Base-by-base conservation (phyloP, 2,797 vertebrate genomes). In the Micropoecilia bifurca region DNA sequence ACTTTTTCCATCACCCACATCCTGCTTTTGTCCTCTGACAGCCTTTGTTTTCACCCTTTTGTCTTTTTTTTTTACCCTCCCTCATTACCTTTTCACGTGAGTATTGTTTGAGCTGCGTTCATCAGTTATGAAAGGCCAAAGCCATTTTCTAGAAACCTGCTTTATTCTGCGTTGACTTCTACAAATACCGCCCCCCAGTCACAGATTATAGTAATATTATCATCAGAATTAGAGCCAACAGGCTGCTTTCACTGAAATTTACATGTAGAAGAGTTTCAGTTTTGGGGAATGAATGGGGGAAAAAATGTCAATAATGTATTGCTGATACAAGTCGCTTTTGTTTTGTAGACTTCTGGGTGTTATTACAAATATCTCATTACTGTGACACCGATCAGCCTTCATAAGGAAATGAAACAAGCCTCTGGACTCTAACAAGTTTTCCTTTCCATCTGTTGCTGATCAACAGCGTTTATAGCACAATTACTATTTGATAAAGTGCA, bases 71-170 rank as follows among this genome's bases (percentile, higher is more conserved):
- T 71, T 71, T n/a, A 71, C 30, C 0, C 25, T 63, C 66, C 30
- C 46, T 71, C 5, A 1, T 88, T 74, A 83, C 85, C 82, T 90
- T 90, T 86, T 80, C n/a, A 77, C 79, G 41, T 5, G 30, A 69
- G 68, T 77, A 25, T 75, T 84, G 76, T 77, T 55, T 78, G 43
- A 80, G 83, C 77, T 71, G 61, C 50, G 46, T 76, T 85, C 61
- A 79, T 77, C 73, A 45, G 66, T 30, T 72, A 63, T 85, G 69
- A 80, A 85, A 90, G 76, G 46, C 73, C 59, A 68, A 18, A 75
- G 72, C 16, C 69, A 76, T 50, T 85, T 84, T 71, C 75, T 39
- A 5, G 61, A 72, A 80, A 80, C 81, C 41, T 39, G 25, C 71
- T 73, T 76, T 43, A 73, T 84, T 88, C 69, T 25, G 13, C 68